phyloP scores from a whole-genome alignment of 2,888 invertebrate species.

The Perizoma affinitatum region DNA sequence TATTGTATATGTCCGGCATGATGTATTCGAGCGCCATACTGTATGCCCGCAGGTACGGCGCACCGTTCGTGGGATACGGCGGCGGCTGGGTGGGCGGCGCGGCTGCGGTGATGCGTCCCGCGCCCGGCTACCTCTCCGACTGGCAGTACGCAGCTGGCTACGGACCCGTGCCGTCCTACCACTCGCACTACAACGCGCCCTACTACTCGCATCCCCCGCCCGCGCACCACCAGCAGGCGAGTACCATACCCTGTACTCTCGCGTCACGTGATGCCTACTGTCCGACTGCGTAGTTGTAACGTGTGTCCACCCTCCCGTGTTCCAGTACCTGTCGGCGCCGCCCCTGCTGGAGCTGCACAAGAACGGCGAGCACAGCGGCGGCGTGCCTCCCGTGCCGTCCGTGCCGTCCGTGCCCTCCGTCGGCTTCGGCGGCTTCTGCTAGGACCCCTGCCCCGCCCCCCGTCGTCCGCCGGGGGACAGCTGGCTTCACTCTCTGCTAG shows the following conservation, averaged over 20 bases:
- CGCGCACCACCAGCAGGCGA: slow-evolving; percentile 76
- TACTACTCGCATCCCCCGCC: slow-evolving; percentile 77
- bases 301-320: neutral
- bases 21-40: too few species aligned
- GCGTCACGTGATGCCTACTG: neutral
- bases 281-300: neutral
- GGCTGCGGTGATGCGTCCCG: slow-evolving; percentile 77
- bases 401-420: slow-evolving; percentile 77
- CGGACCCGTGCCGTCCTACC: slow-evolving; percentile 62
- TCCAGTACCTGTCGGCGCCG: slow-evolving; percentile 73
- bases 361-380: slow-evolving; percentile 62
- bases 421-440: slow-evolving; percentile 81
- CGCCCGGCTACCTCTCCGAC: slow-evolving; percentile 79
- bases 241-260: neutral
- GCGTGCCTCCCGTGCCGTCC: slow-evolving; percentile 62
- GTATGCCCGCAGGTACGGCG: slow-evolving; percentile 65
- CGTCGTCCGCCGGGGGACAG: slow-evolving; percentile 7
- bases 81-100: slow-evolving; percentile 69
- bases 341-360: slow-evolving; percentile 77
- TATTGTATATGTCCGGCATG: too few species aligned
- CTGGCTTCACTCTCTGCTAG: neutral
- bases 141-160: slow-evolving; percentile 75
- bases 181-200: slow-evolving; percentile 51
- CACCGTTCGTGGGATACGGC: slow-evolving; percentile 78
- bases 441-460: slow-evolving; percentile 49